These are phyloP conservation scores for Metopolophium dirhodum DNA, from an alignment of 1,140 invertebrate genomes.

Conservation along the genomic window DNA sequence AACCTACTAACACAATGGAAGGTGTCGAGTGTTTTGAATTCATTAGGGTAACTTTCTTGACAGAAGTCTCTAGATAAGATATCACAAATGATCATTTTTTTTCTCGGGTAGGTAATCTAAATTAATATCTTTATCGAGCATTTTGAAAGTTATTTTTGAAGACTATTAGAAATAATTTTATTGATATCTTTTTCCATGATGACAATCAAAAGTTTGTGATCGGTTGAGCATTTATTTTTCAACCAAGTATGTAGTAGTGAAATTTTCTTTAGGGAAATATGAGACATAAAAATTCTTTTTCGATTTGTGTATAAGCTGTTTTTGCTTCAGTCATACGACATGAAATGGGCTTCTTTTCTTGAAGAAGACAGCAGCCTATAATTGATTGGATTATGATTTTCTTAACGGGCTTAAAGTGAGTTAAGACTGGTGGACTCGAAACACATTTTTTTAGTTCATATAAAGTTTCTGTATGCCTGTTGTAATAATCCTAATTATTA, in stretches of 20 bases:
- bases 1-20: neutral
- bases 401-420: neutral
- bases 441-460: neutral
- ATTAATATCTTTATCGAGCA: neutral
- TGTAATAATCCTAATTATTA: no score
- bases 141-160: neutral
- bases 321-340: neutral
- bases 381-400: neutral
- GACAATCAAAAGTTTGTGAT: neutral
- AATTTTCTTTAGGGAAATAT: no score
- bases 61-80: neutral
- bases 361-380: constrained; percentile 33
- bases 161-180: neutral
- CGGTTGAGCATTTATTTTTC: constrained; percentile 18
- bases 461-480: constrained; percentile 58
- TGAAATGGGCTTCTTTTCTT: constrained; percentile 45
- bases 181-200: neutral
- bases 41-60: neutral
- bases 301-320: constrained; percentile 25
- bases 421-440: neutral
- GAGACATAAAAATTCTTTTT: constrained; percentile 8
- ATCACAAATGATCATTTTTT: constrained; percentile 3
- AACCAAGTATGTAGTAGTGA: no score
- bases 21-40: neutral
- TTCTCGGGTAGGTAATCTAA: neutral